Base-by-base conservation (phyloP, 2,113 vertebrate genomes). In the Gymnobelideus leadbeateri region DNA sequence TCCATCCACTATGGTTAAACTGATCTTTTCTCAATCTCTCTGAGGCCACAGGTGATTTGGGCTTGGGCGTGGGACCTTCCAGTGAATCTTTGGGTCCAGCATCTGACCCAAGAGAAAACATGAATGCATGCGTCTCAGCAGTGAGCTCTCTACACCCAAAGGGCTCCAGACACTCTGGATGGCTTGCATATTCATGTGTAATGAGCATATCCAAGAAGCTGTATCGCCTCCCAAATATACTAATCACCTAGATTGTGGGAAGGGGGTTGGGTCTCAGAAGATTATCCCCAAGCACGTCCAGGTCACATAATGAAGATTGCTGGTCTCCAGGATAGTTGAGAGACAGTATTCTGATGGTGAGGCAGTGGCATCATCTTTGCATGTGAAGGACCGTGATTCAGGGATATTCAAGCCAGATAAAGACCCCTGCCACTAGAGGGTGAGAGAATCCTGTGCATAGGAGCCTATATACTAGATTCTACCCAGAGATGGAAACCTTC, bases 361-460 rank as follows among this genome's bases (percentile, higher is more conserved):
- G n/a, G 6, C 68, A 84, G 7, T 8, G 21, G 37, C 5, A 4
- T 54, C 89, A 47, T 52, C 94, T 90, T 95, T 89, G 46, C 94
- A 91, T 90, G 46, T 23, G 46, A 95, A 94, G 90, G 54, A 90
- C 24, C 68, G 10, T 93, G 31, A 23, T 8, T 24, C 84, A 57
- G 51, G 24, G 50, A 93, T 61, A 16, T 51, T 95, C 93, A 90
- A 43, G 68, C 68, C 68, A 43, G n/a, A 84, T 84, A 84, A 95
- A 97, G 61, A 11, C 61, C 77, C 91, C 92, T 91, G 57, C 98
- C 97, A 96, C 96, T 97, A 97, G 97, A 96, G 97, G 97, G 98
- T 97, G 96, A 96, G 77, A 95, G 97, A 97, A 96, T 96, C 92
- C 94, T 91, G 53, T 46, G 47, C 91, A 93, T 95, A 10, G 52